Evolutionary conservation across 1,140 invertebrate species (phyloP).

Genomic region (Hetaerina americana): DNA sequence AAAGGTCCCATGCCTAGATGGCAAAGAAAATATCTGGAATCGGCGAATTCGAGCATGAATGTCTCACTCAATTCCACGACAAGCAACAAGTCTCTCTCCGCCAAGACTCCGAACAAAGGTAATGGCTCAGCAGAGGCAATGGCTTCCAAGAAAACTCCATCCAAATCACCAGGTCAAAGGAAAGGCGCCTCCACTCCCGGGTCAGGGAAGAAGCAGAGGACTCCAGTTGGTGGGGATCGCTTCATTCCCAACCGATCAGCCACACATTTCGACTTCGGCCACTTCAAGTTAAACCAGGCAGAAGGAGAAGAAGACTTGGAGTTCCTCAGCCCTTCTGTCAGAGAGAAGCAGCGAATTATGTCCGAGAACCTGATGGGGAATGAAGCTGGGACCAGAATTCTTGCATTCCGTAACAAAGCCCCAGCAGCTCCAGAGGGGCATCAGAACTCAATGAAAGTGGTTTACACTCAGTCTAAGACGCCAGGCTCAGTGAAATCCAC

Average conservation of each 20-base stretch:
- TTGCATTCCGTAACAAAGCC: constrained; percentile 76
- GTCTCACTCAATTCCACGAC: too few relatives aligned
- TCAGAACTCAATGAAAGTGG: constrained; percentile 74
- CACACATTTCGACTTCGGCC: constrained; percentile 79
- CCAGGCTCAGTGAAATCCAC: constrained; percentile 59
- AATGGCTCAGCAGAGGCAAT: too few relatives aligned
- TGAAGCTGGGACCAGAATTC: constrained; percentile 36
- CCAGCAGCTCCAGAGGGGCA: constrained; percentile 76
- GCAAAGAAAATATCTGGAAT: too few relatives aligned
- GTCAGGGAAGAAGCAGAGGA: too few relatives aligned
- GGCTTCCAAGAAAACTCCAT: too few relatives aligned
- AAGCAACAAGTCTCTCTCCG: too few relatives aligned
- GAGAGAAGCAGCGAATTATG: constrained; percentile 51
- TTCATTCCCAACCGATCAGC: constrained; percentile 82
- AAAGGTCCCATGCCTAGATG: too few relatives aligned
- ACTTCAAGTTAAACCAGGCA: constrained; percentile 50
- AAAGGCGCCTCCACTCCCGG: too few relatives aligned
- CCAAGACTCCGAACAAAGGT: too few relatives aligned
- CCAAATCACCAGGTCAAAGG: too few relatives aligned
- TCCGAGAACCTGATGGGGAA: constrained; percentile 55
- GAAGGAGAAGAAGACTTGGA: constrained; percentile 34
- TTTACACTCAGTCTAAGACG: constrained; percentile 78
- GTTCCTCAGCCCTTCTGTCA: constrained; percentile 38
- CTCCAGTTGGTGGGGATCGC: constrained; percentile 58
- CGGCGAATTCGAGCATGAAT: too few relatives aligned